Percentiles rank a stretch among this genome's conserved stretches.
phyloP scores from a whole-genome alignment of 2,888 invertebrate species.

The Pycnomerus fuliginosus region DNA sequence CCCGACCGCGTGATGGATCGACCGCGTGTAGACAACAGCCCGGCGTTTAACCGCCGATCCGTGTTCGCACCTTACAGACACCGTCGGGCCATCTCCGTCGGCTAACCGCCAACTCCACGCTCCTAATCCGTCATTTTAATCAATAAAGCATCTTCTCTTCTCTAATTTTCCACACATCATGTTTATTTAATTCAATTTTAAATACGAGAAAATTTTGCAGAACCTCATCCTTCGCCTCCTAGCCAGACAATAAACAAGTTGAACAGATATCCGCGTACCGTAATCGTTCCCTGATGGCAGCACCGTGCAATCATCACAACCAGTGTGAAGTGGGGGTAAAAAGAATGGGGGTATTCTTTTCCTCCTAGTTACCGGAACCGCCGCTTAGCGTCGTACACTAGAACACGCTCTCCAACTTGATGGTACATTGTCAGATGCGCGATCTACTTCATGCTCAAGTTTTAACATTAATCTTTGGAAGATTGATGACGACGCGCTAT shows the following conservation, averaged over 20 bases:
- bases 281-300: constrained; percentile 38
- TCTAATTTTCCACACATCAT: too few species aligned
- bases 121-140: too few species aligned
- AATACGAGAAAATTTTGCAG: too few species aligned
- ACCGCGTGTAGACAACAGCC: constrained; percentile 47
- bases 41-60: constrained; percentile 30
- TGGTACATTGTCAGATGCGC: constrained; percentile 41
- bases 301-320: constrained; percentile 37
- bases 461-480: constrained; percentile 47
- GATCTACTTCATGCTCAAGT: constrained; percentile 39
- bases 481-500: constrained; percentile 37
- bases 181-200: too few species aligned
- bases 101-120: constrained; percentile 3
- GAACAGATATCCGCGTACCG: constrained; percentile 27
- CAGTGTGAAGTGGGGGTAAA: constrained; percentile 22
- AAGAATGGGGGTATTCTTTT: constrained; percentile 8
- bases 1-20: constrained; percentile 51
- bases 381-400: constrained; percentile 18
- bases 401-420: constrained; percentile 35
- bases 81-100: constrained; percentile 19
- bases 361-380: constrained; percentile 18
- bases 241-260: constrained; percentile 34
- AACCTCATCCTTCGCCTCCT: constrained; percentile 15
- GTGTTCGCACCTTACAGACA: constrained; percentile 46
- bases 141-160: too few species aligned